Percentiles rank a stretch among this genome's conserved stretches.
Conservation (phyloP, 2,797 vertebrate species). For the Melanotaenia nigrans region DNA sequence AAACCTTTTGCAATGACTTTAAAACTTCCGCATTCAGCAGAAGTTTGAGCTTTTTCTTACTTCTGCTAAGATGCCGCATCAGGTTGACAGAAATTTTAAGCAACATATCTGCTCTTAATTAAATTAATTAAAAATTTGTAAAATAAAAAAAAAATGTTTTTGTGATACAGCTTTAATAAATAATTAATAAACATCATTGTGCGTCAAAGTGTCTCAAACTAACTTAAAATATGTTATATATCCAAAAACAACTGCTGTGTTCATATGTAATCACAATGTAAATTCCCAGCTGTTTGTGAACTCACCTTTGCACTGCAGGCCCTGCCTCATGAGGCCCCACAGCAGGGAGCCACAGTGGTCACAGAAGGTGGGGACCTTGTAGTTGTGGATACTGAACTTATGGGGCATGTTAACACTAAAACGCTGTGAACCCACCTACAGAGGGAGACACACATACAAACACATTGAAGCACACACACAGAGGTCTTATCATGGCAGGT, state of each 20-base stretch:
- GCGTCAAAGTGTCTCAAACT: too few species aligned
- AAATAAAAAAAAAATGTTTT: too few species aligned
- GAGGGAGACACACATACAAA: slow-evolving; percentile 67
- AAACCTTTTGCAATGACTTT: too few species aligned
- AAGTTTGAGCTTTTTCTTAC: too few species aligned
- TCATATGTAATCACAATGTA: neutral
- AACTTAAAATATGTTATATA: too few species aligned
- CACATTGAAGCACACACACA: slow-evolving; percentile 27
- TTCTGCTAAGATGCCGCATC: too few species aligned
- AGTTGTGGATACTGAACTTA: slow-evolving; percentile 99
- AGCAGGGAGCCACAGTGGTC: slow-evolving; percentile 98
- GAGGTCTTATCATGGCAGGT: slow-evolving; percentile 36
- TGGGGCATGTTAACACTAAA: slow-evolving; percentile 99
- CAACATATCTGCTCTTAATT: too few species aligned
- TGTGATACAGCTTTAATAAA: too few species aligned
- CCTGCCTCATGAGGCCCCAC: slow-evolving; percentile 97
- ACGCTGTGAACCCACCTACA: slow-evolving; percentile 95
- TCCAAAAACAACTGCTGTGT: neutral
- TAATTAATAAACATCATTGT: too few species aligned
- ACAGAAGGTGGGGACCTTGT: slow-evolving; percentile 98
- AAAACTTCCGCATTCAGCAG: too few species aligned
- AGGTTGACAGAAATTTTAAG: too few species aligned
- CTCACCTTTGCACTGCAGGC: slow-evolving; percentile 98
- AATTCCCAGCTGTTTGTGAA: slow-evolving; percentile 23
- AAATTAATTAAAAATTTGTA: too few species aligned